These are phyloP conservation scores for Stenodema calcarata DNA, from an alignment of 2,888 invertebrate genomes.

Conservation along the genomic window DNA sequence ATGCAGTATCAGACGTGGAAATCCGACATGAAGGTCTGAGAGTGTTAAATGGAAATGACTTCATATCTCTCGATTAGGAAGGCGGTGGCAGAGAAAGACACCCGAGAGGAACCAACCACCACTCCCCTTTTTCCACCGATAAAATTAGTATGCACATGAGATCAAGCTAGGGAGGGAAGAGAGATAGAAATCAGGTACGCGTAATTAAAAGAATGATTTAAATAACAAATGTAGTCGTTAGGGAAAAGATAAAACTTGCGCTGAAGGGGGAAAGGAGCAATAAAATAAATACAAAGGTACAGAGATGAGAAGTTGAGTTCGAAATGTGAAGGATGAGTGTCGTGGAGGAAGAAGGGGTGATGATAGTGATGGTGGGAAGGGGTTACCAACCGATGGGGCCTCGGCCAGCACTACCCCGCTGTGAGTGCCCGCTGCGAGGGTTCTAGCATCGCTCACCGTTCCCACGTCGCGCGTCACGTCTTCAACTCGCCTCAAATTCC, in stretches of 20 bases:
- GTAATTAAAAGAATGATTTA: constrained; percentile 38
- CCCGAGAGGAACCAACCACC: not conserved
- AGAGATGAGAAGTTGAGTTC: not conserved
- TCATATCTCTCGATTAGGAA: not conserved
- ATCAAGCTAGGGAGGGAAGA: not conserved
- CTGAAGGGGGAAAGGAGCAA: constrained; percentile 10
- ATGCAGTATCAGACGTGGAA: not conserved
- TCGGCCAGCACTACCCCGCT: not conserved
- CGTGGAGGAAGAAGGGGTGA: not conserved
- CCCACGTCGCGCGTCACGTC: constrained; percentile 18
- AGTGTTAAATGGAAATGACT: not conserved
- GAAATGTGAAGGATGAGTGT: not conserved
- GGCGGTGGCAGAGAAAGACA: not conserved
- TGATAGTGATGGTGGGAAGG: not conserved
- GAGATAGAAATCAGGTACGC: constrained; percentile 27
- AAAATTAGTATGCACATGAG: constrained; percentile 25
- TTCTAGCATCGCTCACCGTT: constrained; percentile 3
- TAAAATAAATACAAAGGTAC: constrained; percentile 15
- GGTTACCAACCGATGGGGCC: not conserved
- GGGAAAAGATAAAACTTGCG: not conserved
- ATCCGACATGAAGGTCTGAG: not conserved
- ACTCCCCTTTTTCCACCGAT: constrained; percentile 5
- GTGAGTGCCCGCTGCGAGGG: constrained; percentile 1
- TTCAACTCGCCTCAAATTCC: not conserved
- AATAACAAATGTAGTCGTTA: constrained; percentile 33